phyloP scores from a whole-genome alignment of 2,888 invertebrate species.

The Argyra leucocephala region DNA sequence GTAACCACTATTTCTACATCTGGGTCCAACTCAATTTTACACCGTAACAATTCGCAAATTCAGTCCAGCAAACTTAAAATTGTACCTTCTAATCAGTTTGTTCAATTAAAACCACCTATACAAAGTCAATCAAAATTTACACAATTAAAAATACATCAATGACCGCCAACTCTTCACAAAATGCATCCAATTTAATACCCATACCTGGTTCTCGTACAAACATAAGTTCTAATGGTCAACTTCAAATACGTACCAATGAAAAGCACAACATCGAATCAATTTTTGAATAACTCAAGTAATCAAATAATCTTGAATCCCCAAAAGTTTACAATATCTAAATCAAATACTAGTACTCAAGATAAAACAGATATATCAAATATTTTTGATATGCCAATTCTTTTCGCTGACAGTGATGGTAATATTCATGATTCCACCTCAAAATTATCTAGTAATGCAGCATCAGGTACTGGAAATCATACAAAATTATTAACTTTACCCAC shows the following conservation, averaged over 20 bases:
- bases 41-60: conserved; percentile 17
- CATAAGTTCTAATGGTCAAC: conserved; percentile 29
- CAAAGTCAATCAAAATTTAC: conserved; percentile 37
- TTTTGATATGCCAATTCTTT: conserved; percentile 56
- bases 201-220: background rate
- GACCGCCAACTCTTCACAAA: conserved; percentile 19
- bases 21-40: background rate
- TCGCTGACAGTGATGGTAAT: conserved; percentile 51
- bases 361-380: conserved; percentile 48
- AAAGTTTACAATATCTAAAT: conserved; percentile 40
- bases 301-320: conserved; percentile 27
- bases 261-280: conserved; percentile 32
- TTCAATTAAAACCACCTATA: conserved; percentile 37
- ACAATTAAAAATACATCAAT: conserved; percentile 34
- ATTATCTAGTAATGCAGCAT: background rate
- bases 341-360: conserved; percentile 29
- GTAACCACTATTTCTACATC: background rate
- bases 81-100: conserved; percentile 40
- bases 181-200: conserved; percentile 19
- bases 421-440: conserved; percentile 25
- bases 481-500: conserved; percentile 2
- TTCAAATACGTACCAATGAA: conserved; percentile 34
- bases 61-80: conserved; percentile 39
- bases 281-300: conserved; percentile 26
- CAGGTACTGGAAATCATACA: conserved; percentile 9